phyloP scores from a whole-genome alignment of 2,797 vertebrate species.

The Margarornis squamiger region DNA sequence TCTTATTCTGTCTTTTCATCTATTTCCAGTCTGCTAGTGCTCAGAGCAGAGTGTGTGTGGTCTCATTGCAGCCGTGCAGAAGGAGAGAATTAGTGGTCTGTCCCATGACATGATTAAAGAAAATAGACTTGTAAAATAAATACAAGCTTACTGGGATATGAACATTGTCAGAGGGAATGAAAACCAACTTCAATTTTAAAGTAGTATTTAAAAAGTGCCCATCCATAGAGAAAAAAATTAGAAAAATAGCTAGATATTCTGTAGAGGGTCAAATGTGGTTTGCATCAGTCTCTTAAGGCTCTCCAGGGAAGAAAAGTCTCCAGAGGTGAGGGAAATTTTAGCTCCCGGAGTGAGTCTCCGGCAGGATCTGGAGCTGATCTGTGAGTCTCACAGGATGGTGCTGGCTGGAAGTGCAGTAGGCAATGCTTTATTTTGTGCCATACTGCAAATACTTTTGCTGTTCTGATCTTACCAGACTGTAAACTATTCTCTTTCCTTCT shows the following conservation, averaged over 20 bases:
- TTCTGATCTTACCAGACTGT: constrained; percentile 47
- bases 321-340: neutral
- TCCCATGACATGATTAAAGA: constrained; percentile 23
- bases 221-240: neutral
- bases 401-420: neutral
- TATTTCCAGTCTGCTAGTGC: neutral
- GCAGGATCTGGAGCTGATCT: neutral
- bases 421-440: neutral
- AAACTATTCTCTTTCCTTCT: constrained; percentile 30
- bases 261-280: neutral
- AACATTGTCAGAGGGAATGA: neutral
- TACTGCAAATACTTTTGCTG: constrained; percentile 11
- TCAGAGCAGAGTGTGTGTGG: neutral
- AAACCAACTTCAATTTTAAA: neutral
- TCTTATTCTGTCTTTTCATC: constrained; percentile 11
- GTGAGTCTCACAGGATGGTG: neutral
- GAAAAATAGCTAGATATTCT: neutral
- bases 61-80: constrained; percentile 8
- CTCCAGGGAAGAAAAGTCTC: neutral
- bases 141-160: neutral
- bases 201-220: neutral
- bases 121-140: neutral
- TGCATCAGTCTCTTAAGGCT: neutral
- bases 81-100: constrained; percentile 35
- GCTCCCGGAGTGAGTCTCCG: neutral